Evolutionary conservation across 1,140 invertebrate genomes (phyloP).

Genomic region (Neuroterus valhalla): DNA sequence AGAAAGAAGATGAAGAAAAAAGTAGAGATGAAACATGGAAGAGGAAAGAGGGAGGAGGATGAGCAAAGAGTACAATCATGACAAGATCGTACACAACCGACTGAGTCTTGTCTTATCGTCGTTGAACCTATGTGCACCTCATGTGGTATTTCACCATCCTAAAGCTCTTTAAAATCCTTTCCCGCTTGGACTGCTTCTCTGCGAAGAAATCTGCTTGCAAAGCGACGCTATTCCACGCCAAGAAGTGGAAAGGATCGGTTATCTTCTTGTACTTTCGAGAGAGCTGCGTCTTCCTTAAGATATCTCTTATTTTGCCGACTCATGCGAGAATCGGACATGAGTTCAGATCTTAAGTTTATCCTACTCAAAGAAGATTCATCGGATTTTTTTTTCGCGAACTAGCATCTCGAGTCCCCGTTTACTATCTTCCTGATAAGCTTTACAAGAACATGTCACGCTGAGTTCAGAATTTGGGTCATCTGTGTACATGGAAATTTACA

Average conservation of each 20-base stretch:
- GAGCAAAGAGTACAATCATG: background rate
- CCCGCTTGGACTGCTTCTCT: background rate
- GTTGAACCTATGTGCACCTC: background rate
- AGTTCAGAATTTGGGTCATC: too few relatives aligned
- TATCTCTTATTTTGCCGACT: slow-evolving; percentile 29
- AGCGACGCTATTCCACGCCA: background rate
- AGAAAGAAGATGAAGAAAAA: background rate
- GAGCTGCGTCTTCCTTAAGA: background rate
- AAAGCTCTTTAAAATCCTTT: slow-evolving; percentile 14
- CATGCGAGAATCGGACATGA: slow-evolving; percentile 12
- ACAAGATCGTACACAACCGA: background rate
- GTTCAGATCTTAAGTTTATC: slow-evolving; percentile 5
- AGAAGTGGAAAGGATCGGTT: slow-evolving; percentile 9
- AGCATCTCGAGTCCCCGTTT: background rate
- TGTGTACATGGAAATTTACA: background rate
- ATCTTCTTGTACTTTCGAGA: slow-evolving; percentile 10
- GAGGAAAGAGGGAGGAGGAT: slow-evolving; percentile 4
- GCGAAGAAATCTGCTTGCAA: background rate
- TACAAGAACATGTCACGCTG: too few relatives aligned
- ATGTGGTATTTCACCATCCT: background rate
- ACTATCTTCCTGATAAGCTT: background rate
- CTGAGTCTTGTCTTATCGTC: background rate
- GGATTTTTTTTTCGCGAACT: slow-evolving; percentile 1
- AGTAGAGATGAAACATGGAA: too few relatives aligned
- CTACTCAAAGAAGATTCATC: background rate